Evolutionary conservation across 2,797 vertebrate genomes (phyloP), one percentile per base, ranked within the genome.

Genomic region (Amblyopsis hoosieri): DNA sequence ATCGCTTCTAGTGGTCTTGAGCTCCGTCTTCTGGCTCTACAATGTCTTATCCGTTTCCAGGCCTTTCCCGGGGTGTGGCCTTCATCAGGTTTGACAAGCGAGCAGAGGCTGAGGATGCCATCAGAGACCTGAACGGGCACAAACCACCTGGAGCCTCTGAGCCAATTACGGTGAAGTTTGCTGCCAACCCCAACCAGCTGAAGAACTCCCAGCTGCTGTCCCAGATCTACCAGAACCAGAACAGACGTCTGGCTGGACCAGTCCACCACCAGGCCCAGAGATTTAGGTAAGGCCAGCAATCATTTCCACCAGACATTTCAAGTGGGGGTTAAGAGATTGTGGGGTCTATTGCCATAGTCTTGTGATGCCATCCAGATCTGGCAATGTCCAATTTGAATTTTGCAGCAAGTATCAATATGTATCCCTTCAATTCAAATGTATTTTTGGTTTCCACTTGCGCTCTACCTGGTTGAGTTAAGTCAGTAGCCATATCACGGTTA

Each of bases 161-260:
- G 85, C 95, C 97, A 62, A 98, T 99, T 89, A 98, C 96, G 2
- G 97, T 99, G 66, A 99, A 99, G 92, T 99, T 98, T 62, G 97
- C 97, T 12, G 96, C 96, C 83, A 98, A 97, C 71, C 97, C 97
- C 61, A 99, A 99, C 77, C 97, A 99, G 93, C 92, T 93, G 78
- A 94, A 96, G 87, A 97, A 95, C 66, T 93, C 96, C 70, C 95
- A 96, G 31, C 90, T 97, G 82, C 92, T 97, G 65, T 95, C 96
- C n/a, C 97, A 98, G 90, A 90, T 97, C 54, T 97, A 97, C 87
- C 95, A 97, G 58, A 94, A 95, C 8, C 96, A 96, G 52, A 95
- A 95, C 1, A 91, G 97, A 37, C 94, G 97, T 66, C 98, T 96
- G 0, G 95, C 94, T 67, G 97, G 96, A 37, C 96, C 97, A 0